Evolutionary conservation across 2,113 vertebrate genomes (phyloP).

Genomic region (Salminus brasiliensis): DNA sequence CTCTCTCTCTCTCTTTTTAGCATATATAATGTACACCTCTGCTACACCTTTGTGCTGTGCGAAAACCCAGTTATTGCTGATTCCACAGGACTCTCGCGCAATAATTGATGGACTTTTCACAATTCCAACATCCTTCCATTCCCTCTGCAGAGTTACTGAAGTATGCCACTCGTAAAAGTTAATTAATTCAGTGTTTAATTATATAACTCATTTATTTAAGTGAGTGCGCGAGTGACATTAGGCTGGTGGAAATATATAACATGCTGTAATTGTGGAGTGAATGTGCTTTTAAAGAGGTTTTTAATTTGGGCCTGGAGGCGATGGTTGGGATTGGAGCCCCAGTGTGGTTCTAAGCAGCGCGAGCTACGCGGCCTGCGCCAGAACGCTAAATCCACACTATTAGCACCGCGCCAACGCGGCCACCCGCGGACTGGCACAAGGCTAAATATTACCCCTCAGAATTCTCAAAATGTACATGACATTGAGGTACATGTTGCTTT

Average conservation of each 20-base stretch:
- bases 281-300: constrained; percentile 51
- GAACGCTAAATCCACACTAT: neutral
- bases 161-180: constrained; percentile 58
- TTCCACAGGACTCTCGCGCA: constrained; percentile 20
- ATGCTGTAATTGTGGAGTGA: constrained; percentile 58
- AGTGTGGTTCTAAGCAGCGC: constrained; percentile 17
- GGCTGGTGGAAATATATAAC: constrained; percentile 51
- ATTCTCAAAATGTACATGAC: neutral
- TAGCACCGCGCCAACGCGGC: neutral
- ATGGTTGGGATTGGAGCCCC: constrained; percentile 18
- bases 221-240: constrained; percentile 49
- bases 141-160: constrained; percentile 47
- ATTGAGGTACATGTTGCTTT: neutral
- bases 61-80: constrained; percentile 16
- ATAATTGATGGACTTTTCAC: neutral
- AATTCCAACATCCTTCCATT: constrained; percentile 8
- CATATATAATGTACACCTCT: constrained; percentile 43
- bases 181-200: constrained; percentile 61
- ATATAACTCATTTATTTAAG: constrained; percentile 60
- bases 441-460: neutral
- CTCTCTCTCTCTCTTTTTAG: constrained; percentile 1
- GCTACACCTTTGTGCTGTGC: neutral
- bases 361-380: constrained; percentile 1
- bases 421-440: neutral
- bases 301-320: constrained; percentile 45